phyloP scores from a whole-genome alignment of 1,140 invertebrate genomes.

The Drosophila littoralis region DNA sequence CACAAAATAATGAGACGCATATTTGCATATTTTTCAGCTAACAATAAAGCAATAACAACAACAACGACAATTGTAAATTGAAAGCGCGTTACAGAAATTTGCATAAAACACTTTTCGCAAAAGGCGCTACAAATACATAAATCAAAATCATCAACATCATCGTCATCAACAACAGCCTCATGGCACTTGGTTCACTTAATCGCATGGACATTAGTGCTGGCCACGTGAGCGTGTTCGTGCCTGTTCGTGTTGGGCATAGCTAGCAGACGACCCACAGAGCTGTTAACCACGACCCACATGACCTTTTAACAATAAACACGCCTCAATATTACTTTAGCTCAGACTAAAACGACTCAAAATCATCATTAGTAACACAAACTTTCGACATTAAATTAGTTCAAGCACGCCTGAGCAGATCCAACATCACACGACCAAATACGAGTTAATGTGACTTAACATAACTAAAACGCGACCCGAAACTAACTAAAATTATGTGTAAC shows the following conservation, averaged over 20 bases:
- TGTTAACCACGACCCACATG: too few relatives aligned
- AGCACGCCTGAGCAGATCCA: too few relatives aligned
- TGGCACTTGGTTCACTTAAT: slow-evolving; percentile 8
- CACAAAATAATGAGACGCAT: slow-evolving; percentile 65
- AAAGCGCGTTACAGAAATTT: slow-evolving; percentile 68
- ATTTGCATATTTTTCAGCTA: slow-evolving; percentile 60
- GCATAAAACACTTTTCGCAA: slow-evolving; percentile 52
- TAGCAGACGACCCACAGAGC: too few relatives aligned
- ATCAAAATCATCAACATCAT: slow-evolving; percentile 48
- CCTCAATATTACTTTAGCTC: neutral
- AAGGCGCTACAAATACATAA: slow-evolving; percentile 72
- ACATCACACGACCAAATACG: too few relatives aligned
- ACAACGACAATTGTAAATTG: slow-evolving; percentile 49
- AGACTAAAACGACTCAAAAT: neutral
- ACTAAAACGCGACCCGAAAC: neutral
- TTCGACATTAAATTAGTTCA: too few relatives aligned
- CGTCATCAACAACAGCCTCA: slow-evolving; percentile 7
- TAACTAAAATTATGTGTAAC: neutral
- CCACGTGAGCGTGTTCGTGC: neutral
- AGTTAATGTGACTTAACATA: too few relatives aligned
- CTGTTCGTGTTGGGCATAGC: neutral
- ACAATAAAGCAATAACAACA: slow-evolving; percentile 40
- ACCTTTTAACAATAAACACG: neutral
- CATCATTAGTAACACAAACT: neutral
- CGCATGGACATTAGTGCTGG: slow-evolving; percentile 2